phyloP scores from a whole-genome alignment of 2,888 invertebrate species.

The Macroteleia sp. region DNA sequence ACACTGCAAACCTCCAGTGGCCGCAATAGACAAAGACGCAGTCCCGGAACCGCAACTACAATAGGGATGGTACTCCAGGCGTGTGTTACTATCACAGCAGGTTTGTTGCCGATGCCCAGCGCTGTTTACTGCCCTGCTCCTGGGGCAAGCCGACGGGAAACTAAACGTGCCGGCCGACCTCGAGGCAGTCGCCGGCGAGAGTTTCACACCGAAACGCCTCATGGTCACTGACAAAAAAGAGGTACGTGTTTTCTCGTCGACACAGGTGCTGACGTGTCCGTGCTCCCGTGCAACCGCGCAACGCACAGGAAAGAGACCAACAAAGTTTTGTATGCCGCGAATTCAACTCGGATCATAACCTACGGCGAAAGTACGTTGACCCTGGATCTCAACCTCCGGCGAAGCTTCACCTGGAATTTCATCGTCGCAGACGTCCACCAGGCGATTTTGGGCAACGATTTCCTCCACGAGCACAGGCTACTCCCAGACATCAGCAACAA shows the following conservation, averaged over 20 bases:
- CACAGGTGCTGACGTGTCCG: conserved; percentile 30
- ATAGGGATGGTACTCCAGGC: background rate
- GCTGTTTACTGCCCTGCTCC: background rate
- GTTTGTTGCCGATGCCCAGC: background rate
- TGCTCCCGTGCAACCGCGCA: background rate
- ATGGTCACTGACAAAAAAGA: background rate
- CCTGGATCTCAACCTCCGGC: conserved; percentile 71
- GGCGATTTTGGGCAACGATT: conserved; percentile 78
- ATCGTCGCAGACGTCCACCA: conserved; percentile 73
- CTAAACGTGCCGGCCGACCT: background rate
- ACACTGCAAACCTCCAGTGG: no score
- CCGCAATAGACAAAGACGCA: background rate
- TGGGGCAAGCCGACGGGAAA: background rate
- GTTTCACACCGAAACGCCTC: background rate
- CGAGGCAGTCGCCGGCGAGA: background rate
- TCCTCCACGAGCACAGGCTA: conserved; percentile 57
- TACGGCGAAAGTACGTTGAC: conserved; percentile 69
- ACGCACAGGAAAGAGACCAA: background rate
- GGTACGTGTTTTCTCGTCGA: conserved; percentile 1
- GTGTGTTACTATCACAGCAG: background rate
- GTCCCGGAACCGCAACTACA: background rate
- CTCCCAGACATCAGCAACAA: conserved; percentile 4
- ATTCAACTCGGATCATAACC: conserved; percentile 71
- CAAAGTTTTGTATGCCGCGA: conserved; percentile 68
- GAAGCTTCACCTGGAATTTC: conserved; percentile 73